Conservation (phyloP, 2,888 invertebrate species). For the Neoitamus cyanurus region DNA sequence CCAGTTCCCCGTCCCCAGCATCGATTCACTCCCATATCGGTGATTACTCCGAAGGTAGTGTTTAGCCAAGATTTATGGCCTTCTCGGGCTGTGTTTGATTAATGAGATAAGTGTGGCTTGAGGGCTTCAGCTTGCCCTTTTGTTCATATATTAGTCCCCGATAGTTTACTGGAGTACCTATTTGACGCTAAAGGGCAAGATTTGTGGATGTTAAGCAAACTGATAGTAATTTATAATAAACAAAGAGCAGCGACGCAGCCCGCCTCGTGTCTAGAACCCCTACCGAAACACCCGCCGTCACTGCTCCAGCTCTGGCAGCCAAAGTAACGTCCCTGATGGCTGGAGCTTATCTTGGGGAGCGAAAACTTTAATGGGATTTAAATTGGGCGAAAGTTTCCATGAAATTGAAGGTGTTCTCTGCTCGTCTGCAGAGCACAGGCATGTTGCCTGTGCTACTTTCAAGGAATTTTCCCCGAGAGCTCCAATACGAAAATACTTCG, state of each 20-base stretch:
- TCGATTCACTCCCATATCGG: constrained; percentile 26
- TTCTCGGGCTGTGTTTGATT: constrained; percentile 30
- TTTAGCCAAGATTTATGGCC: constrained; percentile 38
- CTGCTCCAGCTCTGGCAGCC: neutral
- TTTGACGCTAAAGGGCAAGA: constrained; percentile 33
- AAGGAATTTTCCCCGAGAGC: neutral
- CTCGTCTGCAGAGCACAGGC: neutral
- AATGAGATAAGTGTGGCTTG: constrained; percentile 37
- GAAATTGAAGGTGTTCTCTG: neutral
- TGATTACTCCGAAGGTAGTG: constrained; percentile 26
- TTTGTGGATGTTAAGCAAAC: constrained; percentile 35
- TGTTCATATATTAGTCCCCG: constrained; percentile 40
- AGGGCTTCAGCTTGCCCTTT: constrained; percentile 39
- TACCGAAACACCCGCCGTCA: neutral
- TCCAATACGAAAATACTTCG: neutral
- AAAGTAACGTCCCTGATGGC: neutral
- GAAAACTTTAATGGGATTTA: constrained; percentile 39
- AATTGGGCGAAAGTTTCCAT: constrained; percentile 14
- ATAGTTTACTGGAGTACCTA: constrained; percentile 35
- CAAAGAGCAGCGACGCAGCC: neutral
- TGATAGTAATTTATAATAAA: constrained; percentile 40
- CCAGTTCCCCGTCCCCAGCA: neutral
- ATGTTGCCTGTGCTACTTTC: neutral
- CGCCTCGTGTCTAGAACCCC: neutral
- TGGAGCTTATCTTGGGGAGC: neutral